Conservation (phyloP, 2,888 invertebrate genomes). For the Hofmannophila pseudospretella region DNA sequence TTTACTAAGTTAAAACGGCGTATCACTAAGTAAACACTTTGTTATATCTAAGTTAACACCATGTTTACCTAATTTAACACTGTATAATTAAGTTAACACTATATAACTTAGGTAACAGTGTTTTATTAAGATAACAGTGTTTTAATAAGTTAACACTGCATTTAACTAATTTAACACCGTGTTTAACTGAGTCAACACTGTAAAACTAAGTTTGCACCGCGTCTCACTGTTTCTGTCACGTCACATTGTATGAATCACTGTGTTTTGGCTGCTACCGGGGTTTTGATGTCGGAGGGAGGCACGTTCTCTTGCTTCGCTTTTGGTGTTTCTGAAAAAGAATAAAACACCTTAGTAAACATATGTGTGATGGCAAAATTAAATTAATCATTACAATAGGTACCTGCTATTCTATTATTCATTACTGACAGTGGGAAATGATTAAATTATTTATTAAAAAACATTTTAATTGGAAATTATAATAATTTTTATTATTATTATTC, state of each 20-base stretch:
- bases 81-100: not conserved
- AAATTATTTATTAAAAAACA: no score
- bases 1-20: no score
- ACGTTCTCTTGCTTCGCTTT: slow-evolving; percentile 49
- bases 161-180: slow-evolving; percentile 8
- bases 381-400: no score
- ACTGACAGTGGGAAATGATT: no score
- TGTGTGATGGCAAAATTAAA: no score
- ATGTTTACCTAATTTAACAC: not conserved
- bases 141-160: not conserved
- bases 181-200: slow-evolving; percentile 1
- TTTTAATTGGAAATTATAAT: no score
- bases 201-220: slow-evolving; percentile 8
- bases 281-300: slow-evolving; percentile 33
- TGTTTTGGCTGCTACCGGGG: slow-evolving; percentile 37
- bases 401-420: no score
- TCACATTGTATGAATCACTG: slow-evolving; percentile 46
- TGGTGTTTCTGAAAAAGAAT: slow-evolving; percentile 43
- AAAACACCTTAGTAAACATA: no score
- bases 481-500: no score
- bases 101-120: not conserved
- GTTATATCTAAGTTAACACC: no score
- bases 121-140: not conserved
- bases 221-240: no score
- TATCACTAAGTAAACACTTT: no score